phyloP scores from a whole-genome alignment of 2,888 invertebrate species.

The Luperina nickerlii region DNA sequence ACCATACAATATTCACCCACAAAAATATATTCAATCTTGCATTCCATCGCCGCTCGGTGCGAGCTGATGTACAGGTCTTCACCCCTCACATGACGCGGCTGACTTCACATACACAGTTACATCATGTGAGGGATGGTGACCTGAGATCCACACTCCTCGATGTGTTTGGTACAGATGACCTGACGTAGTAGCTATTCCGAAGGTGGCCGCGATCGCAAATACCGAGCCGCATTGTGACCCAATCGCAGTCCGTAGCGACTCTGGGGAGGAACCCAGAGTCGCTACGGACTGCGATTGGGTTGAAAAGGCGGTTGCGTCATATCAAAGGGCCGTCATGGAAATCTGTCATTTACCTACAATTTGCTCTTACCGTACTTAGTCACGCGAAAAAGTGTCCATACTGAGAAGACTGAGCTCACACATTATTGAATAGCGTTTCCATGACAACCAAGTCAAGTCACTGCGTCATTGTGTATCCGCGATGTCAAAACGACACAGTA shows the following conservation, averaged over 20 bases:
- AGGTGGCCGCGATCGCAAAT: not conserved
- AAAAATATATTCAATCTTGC: not conserved
- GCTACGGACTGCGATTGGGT: too few species aligned
- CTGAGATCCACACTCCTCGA: conserved; percentile 1
- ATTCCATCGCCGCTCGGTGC: not conserved
- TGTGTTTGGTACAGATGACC: not conserved
- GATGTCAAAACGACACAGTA: too few species aligned
- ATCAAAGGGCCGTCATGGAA: too few species aligned
- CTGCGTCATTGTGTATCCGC: too few species aligned
- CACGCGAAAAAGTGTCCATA: too few species aligned
- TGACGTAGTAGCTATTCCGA: not conserved
- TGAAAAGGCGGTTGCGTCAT: too few species aligned
- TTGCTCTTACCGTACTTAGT: too few species aligned
- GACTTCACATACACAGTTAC: conserved; percentile 1
- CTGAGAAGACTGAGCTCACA: too few species aligned
- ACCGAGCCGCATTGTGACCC: not conserved
- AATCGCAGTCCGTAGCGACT: not conserved
- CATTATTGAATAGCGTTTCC: too few species aligned
- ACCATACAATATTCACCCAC: not conserved
- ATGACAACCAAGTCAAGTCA: too few species aligned
- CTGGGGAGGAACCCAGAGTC: too few species aligned
- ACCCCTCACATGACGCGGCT: conserved; percentile 37
- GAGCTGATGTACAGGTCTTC: not conserved
- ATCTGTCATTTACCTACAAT: too few species aligned
- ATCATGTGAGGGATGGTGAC: conserved; percentile 11